Evolutionary conservation across 2,797 vertebrate species (phyloP).

Genomic region (Argya squamiceps): DNA sequence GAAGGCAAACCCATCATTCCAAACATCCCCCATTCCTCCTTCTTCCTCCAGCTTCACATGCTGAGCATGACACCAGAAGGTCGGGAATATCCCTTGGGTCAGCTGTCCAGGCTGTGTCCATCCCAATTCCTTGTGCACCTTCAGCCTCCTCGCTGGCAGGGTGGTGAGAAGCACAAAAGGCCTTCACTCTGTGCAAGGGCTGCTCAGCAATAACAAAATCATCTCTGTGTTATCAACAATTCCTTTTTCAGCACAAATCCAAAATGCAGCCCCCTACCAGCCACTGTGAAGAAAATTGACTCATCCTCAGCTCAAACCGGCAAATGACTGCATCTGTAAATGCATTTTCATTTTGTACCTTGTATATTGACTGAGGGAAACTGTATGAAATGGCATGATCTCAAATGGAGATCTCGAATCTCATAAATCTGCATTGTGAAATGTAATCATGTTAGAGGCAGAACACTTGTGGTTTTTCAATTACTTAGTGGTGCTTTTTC

Average conservation of each 20-base stretch:
- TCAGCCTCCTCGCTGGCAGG: background rate
- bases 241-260: background rate
- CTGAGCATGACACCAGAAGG: background rate
- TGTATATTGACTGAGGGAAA: background rate
- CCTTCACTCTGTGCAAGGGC: background rate
- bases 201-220: background rate
- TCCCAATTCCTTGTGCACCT: background rate
- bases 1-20: background rate
- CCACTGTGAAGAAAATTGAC: background rate
- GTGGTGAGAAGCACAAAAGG: background rate
- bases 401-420: slow-evolving; percentile 2
- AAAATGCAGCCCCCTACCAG: background rate
- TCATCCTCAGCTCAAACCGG: background rate
- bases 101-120: background rate
- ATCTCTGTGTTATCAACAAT: background rate
- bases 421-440: slow-evolving; percentile 24
- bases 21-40: background rate
- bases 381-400: background rate
- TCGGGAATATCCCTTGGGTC: background rate
- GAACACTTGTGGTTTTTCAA: slow-evolving; percentile 25
- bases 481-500: slow-evolving; percentile 13
- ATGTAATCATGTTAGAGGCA: background rate
- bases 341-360: slow-evolving; percentile 38
- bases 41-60: background rate
- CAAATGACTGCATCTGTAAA: background rate